Conservation (phyloP, 1,140 invertebrate genomes). For the Varroa destructor region DNA sequence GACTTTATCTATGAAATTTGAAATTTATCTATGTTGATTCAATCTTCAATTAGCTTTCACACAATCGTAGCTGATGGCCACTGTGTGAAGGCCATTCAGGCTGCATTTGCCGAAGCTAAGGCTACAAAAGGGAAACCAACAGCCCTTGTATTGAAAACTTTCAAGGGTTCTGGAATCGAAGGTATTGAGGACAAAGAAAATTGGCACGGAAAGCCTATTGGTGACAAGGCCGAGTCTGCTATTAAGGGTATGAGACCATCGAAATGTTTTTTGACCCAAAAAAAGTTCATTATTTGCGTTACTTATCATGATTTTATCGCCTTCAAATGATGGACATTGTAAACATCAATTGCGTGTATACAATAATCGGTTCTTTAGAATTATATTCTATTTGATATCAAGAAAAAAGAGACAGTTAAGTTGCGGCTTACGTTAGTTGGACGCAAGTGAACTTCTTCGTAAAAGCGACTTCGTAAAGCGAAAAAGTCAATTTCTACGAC, state of each 20-base stretch:
- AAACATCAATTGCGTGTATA: not conserved
- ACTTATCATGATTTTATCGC: not conserved
- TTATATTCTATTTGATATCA: no score
- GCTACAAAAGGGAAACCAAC: constrained; percentile 65
- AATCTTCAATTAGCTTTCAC: constrained; percentile 47
- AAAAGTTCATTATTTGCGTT: constrained; percentile 8
- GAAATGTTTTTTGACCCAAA: constrained; percentile 1
- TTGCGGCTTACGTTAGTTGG: no score
- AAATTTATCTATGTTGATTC: no score
- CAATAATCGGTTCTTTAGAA: no score
- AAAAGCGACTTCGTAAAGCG: no score
- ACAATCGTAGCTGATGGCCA: constrained; percentile 91
- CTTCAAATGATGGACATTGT: not conserved
- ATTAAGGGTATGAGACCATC: constrained; percentile 32
- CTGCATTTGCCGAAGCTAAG: constrained; percentile 68
- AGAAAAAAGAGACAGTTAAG: no score
- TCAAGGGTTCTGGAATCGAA: constrained; percentile 69
- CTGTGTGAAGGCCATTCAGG: constrained; percentile 73
- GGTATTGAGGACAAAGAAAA: constrained; percentile 78
- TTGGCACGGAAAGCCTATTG: constrained; percentile 94
- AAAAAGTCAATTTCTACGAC: no score
- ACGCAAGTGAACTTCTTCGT: no score
- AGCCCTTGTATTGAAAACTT: constrained; percentile 85
- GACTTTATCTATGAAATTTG: no score
- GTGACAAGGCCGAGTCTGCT: constrained; percentile 52